Percentiles rank a stretch among this genome's conserved stretches.
These are phyloP conservation scores for Malurus melanocephalus DNA, from an alignment of 2,113 vertebrate species.

Conservation along the genomic window DNA sequence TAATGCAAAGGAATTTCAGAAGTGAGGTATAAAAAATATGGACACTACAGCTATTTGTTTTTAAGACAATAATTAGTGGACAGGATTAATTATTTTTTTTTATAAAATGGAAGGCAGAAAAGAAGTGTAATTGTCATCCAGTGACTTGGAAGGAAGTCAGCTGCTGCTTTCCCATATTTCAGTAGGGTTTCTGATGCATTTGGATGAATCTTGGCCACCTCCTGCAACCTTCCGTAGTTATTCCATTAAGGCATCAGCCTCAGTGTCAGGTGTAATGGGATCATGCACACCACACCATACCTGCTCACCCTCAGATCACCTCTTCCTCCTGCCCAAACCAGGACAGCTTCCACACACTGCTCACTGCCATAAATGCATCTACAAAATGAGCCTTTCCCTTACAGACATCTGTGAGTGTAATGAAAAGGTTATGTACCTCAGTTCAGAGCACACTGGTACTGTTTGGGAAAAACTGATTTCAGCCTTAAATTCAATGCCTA, in stretches of 20 bases:
- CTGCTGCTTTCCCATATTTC: not conserved
- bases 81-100: not conserved
- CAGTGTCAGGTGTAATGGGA: slow-evolving; percentile 16
- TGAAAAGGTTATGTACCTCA: not conserved
- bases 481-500: not conserved
- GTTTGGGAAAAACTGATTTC: not conserved
- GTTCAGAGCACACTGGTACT: not conserved
- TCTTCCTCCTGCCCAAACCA: not conserved
- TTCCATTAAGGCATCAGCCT: slow-evolving; percentile 40
- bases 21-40: not conserved
- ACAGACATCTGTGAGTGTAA: not conserved
- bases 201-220: not conserved
- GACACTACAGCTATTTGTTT: not conserved
- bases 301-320: not conserved
- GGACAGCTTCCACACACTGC: not conserved
- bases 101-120: not conserved
- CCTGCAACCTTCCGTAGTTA: slow-evolving; percentile 23
- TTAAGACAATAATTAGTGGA: not conserved
- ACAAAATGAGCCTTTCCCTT: not conserved
- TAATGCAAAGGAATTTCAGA: not conserved
- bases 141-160: not conserved
- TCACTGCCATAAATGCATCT: not conserved
- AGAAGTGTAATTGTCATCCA: not conserved
- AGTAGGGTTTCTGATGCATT: not conserved
- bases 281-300: not conserved